These are phyloP conservation scores for Mastomys natalensis DNA, from an alignment of 2,113 vertebrate species.

Conservation along the genomic window DNA sequence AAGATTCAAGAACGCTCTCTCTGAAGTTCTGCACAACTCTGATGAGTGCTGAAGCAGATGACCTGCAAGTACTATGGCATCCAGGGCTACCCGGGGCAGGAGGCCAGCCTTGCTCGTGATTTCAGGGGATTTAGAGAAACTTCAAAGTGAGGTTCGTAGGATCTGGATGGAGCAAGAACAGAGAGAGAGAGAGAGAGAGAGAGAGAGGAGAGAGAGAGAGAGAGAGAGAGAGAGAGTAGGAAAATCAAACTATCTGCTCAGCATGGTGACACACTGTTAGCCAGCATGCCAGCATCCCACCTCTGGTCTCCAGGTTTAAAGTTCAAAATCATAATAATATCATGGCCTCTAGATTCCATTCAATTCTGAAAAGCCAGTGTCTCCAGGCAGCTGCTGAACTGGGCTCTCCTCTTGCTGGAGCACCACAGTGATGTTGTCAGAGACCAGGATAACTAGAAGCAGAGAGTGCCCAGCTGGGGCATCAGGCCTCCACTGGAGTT, in stretches of 20 bases:
- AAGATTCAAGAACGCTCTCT: not conserved
- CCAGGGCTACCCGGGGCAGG: not conserved
- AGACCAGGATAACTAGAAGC: slow-evolving; percentile 16
- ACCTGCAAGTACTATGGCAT: not conserved
- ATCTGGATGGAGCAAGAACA: not conserved
- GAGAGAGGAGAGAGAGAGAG: not conserved
- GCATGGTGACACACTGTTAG: not conserved
- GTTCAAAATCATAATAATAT: slow-evolving; percentile 44
- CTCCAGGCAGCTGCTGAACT: not conserved
- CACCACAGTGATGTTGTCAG: not conserved
- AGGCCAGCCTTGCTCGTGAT: not conserved
- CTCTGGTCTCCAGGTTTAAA: slow-evolving; percentile 19
- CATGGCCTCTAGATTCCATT: slow-evolving; percentile 13
- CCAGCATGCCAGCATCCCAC: not conserved
- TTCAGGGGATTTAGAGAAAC: not conserved
- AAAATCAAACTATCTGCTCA: not conserved
- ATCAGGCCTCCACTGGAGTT: not conserved
- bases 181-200: too few species aligned
- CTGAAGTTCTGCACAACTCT: not conserved
- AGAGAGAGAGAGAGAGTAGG: too few species aligned
- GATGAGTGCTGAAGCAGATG: not conserved
- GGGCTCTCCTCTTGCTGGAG: not conserved
- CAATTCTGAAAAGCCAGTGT: slow-evolving; percentile 29
- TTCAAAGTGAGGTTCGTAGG: not conserved
- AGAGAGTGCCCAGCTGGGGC: slow-evolving; percentile 54